These are phyloP conservation scores for Lycia hirtaria DNA, from an alignment of 2,888 invertebrate species.

Conservation along the genomic window DNA sequence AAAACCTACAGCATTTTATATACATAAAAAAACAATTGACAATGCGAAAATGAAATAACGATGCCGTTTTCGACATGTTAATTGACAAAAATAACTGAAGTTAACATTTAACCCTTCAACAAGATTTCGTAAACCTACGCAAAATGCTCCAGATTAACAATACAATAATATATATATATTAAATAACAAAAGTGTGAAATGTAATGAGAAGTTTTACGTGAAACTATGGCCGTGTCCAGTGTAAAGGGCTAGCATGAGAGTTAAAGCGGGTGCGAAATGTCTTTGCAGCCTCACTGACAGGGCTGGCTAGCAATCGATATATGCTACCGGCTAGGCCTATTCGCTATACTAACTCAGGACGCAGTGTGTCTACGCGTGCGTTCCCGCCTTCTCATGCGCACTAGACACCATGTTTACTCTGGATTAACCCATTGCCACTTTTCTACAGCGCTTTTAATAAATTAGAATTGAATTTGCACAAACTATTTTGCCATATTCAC, in stretches of 20 bases:
- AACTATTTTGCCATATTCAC: conserved; percentile 47
- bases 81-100: conserved; percentile 80
- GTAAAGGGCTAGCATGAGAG: too few species aligned
- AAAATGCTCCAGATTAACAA: conserved; percentile 46
- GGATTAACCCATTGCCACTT: too few species aligned
- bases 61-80: conserved; percentile 68
- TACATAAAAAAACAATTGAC: conserved; percentile 76
- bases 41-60: conserved; percentile 65
- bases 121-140: conserved; percentile 71
- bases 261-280: too few species aligned
- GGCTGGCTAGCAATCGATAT: too few species aligned
- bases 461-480: conserved; percentile 57
- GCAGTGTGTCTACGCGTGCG: too few species aligned
- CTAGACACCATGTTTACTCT: too few species aligned
- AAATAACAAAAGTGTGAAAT: conserved; percentile 70
- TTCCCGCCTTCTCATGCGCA: too few species aligned
- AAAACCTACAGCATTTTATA: conserved; percentile 54
- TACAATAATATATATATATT: conserved; percentile 66
- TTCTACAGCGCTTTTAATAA: conserved; percentile 49
- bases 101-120: conserved; percentile 69
- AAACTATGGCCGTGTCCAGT: too few species aligned
- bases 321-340: too few species aligned
- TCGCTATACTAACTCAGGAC: too few species aligned
- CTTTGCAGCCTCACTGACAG: too few species aligned
- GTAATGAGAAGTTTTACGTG: conserved; percentile 50